These are phyloP conservation scores for Diplodus sargus DNA, from an alignment of 2,797 vertebrate genomes.

Conservation along the genomic window DNA sequence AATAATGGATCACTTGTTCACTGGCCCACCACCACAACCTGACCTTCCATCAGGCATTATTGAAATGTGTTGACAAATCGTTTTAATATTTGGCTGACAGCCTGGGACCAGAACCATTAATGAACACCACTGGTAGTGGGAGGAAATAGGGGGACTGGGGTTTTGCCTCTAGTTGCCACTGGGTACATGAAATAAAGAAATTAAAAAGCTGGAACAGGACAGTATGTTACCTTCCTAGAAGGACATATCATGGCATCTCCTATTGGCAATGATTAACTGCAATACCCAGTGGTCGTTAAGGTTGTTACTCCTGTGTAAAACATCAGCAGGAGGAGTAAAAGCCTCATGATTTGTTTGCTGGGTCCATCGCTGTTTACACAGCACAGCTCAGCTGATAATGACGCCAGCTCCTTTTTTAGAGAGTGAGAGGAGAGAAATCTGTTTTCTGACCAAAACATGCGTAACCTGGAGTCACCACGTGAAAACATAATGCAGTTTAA, in stretches of 20 bases:
- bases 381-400: neutral
- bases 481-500: neutral
- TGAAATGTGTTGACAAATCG: neutral
- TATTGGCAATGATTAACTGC: slow-evolving; percentile 47
- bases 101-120: neutral
- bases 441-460: neutral
- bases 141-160: neutral
- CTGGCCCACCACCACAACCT: neutral
- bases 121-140: neutral
- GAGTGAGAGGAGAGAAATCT: neutral
- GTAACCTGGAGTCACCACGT: neutral
- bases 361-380: slow-evolving; percentile 31
- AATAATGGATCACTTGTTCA: neutral
- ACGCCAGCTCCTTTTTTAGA: neutral
- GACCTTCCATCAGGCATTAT: neutral
- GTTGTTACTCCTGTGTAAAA: neutral
- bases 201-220: neutral
- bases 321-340: slow-evolving; percentile 1
- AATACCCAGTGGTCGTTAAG: slow-evolving; percentile 1
- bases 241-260: neutral
- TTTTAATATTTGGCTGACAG: neutral
- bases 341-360: slow-evolving; percentile 26
- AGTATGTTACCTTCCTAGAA: neutral
- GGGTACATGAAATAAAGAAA: neutral
- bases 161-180: neutral